Percentiles rank a stretch among this genome's conserved stretches.
These are phyloP conservation scores for Brachionus asplanchnoidis DNA, from an alignment of 1,140 invertebrate species.

Conservation along the genomic window DNA sequence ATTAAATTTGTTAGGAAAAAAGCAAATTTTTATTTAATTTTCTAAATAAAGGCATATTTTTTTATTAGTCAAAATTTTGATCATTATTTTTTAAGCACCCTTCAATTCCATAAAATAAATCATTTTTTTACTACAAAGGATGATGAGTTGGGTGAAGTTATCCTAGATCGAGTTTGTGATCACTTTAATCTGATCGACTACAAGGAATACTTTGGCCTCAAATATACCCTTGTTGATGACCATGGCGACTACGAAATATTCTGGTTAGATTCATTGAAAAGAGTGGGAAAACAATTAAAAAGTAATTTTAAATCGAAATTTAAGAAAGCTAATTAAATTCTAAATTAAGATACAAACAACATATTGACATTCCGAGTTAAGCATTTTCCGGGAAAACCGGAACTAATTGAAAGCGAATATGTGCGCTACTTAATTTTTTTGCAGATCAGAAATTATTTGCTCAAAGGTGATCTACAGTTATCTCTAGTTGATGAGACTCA, in stretches of 20 bases:
- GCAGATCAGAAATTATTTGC: slow-evolving; percentile 31
- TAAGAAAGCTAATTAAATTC: neutral
- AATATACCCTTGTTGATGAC: slow-evolving; percentile 12
- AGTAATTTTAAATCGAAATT: neutral
- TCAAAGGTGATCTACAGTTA: slow-evolving; percentile 33
- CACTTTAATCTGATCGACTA: slow-evolving; percentile 17
- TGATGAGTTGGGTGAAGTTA: neutral
- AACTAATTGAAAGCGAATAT: slow-evolving; percentile 37
- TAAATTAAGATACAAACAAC: slow-evolving; percentile 13
- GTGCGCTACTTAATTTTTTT: slow-evolving; percentile 39
- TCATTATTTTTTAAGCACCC: neutral
- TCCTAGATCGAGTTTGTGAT: slow-evolving; percentile 27
- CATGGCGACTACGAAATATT: slow-evolving; percentile 41
- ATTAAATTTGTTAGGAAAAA: too few relatives aligned
- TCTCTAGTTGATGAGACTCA: neutral
- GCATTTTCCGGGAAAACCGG: slow-evolving; percentile 34
- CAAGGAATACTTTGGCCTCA: slow-evolving; percentile 39
- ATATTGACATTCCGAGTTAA: slow-evolving; percentile 39
- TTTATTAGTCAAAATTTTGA: too few relatives aligned
- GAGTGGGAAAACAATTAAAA: slow-evolving; percentile 28
- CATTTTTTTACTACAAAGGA: neutral
- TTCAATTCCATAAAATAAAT: neutral
- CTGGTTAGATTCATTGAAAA: slow-evolving; percentile 34
- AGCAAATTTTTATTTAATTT: too few relatives aligned
- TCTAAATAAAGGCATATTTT: too few relatives aligned